A percentile compares a stretch with the other conserved stretches of the same genome.
Evolutionary conservation across 1,140 invertebrate genomes (phyloP).

Genomic region (Lasioglossum baleicum): DNA sequence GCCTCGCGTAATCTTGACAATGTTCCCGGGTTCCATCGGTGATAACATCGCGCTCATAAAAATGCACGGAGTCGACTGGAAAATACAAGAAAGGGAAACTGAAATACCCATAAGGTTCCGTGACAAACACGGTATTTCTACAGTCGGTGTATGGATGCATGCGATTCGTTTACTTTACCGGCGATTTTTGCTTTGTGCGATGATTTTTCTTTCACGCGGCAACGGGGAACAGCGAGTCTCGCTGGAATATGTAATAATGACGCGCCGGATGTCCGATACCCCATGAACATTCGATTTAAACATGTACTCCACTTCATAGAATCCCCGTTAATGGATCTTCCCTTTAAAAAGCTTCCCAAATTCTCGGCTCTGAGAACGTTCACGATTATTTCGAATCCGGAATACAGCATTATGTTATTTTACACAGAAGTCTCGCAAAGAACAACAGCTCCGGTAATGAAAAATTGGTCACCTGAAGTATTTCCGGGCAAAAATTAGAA

Average conservation of each 20-base stretch:
- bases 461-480: too few relatives aligned
- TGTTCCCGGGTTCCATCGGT: not conserved
- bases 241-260: not conserved
- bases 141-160: not conserved
- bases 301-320: not conserved
- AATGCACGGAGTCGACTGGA: not conserved
- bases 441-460: too few relatives aligned
- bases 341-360: too few relatives aligned
- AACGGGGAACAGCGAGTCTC: not conserved
- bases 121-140: not conserved
- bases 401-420: too few relatives aligned
- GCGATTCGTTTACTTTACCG: not conserved
- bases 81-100: not conserved
- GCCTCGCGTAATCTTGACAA: not conserved
- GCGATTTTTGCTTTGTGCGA: not conserved
- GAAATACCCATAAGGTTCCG: not conserved
- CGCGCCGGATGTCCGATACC: not conserved
- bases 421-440: too few relatives aligned
- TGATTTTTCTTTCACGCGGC: not conserved
- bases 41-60: slow-evolving; percentile 15
- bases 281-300: not conserved
- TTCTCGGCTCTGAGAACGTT: too few relatives aligned
- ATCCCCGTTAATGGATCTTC: not conserved
- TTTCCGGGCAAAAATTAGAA: not conserved
- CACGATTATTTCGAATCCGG: too few relatives aligned